Evolutionary conservation across 2,888 invertebrate genomes (phyloP).

Genomic region (Temnothorax rugatulus): DNA sequence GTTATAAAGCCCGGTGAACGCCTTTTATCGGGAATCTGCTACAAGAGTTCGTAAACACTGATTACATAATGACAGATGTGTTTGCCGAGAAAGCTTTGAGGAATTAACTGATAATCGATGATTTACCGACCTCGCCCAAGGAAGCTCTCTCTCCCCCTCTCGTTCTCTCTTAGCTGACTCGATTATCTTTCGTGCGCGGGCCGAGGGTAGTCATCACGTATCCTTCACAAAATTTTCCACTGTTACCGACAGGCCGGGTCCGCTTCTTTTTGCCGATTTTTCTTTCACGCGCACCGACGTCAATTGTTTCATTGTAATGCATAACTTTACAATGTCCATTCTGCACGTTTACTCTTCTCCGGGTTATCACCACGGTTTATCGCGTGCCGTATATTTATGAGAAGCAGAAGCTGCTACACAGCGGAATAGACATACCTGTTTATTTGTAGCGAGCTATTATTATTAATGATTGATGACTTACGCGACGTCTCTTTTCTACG

Average conservation of each 20-base stretch:
- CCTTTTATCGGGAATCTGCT: background rate
- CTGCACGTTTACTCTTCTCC: background rate
- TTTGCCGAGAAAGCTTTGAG: slow-evolving; percentile 27
- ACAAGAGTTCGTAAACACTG: slow-evolving; percentile 23
- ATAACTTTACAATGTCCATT: slow-evolving; percentile 16
- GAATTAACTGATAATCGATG: slow-evolving; percentile 33
- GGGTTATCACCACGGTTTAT: slow-evolving; percentile 28
- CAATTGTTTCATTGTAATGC: slow-evolving; percentile 34
- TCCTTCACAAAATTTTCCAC: slow-evolving; percentile 30
- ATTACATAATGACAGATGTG: slow-evolving; percentile 37
- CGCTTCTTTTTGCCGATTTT: background rate
- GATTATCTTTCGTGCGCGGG: background rate
- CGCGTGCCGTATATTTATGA: background rate
- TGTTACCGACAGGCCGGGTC: background rate
- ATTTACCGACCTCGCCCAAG: background rate
- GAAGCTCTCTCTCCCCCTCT: background rate
- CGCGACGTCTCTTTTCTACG: background rate
- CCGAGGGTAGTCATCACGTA: background rate
- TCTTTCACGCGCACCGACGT: background rate
- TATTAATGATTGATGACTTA: slow-evolving; percentile 36
- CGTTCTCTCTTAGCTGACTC: background rate
- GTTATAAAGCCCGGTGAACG: background rate
- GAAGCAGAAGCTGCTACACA: background rate
- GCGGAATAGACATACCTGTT: background rate
- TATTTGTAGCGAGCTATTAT: background rate